Evolutionary conservation across 2,113 vertebrate species (phyloP).

Genomic region (Sterrhoptilus dennistouni): DNA sequence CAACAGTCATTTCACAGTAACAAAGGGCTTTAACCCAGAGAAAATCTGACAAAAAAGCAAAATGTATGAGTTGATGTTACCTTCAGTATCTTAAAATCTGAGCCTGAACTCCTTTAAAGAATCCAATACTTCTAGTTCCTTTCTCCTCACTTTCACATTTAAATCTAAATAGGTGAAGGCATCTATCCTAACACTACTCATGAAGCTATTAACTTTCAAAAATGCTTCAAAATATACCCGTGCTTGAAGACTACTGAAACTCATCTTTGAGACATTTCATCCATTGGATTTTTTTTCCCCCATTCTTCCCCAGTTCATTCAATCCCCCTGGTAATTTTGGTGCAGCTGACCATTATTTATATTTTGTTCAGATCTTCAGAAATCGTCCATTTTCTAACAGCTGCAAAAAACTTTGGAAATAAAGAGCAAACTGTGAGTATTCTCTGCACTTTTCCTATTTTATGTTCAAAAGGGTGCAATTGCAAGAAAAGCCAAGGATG

Average conservation of each 20-base stretch:
- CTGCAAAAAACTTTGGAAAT: background rate
- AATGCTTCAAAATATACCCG: background rate
- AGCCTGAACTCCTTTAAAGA: background rate
- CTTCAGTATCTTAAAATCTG: background rate
- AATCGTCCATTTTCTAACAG: fast-evolving
- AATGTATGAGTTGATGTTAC: background rate
- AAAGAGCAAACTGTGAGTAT: background rate
- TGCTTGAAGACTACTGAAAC: background rate
- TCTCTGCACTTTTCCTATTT: background rate
- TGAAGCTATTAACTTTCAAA: background rate
- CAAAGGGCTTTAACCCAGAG: background rate
- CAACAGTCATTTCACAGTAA: background rate
- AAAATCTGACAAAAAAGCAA: background rate
- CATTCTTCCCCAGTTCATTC: background rate
- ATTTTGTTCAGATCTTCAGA: background rate
- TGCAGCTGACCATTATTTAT: background rate
- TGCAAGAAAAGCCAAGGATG: background rate
- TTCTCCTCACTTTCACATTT: background rate
- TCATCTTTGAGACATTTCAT: background rate
- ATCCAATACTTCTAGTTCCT: background rate
- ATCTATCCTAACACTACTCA: background rate
- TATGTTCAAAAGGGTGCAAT: background rate
- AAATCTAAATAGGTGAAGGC: background rate
- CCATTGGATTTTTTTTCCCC: background rate
- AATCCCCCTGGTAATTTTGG: background rate